phyloP scores from a whole-genome alignment of 92 coral and sea anemone species.

The Bergia puertoricense region DNA sequence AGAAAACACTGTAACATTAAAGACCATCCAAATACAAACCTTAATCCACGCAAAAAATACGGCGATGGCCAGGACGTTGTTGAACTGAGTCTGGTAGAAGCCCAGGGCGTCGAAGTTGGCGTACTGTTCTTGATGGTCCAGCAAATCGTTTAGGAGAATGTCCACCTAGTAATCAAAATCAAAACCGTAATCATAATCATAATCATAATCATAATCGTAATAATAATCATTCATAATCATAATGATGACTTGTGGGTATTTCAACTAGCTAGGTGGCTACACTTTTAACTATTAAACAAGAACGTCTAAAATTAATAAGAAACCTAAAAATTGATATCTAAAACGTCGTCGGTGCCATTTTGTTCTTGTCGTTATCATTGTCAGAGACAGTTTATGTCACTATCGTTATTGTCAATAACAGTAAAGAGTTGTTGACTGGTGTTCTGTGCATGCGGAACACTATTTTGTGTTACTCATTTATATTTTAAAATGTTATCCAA shows the following conservation, averaged over 20 bases:
- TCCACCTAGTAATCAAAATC: conserved; percentile 29
- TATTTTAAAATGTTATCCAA: too few species aligned
- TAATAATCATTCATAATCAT: too few species aligned
- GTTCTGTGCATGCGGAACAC: too few species aligned
- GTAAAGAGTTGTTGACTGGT: too few species aligned
- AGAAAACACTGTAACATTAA: neutral
- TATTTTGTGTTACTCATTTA: too few species aligned
- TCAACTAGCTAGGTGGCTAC: too few species aligned
- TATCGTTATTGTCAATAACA: neutral
- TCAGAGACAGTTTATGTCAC: neutral
- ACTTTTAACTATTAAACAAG: too few species aligned
- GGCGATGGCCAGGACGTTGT: conserved; percentile 96
- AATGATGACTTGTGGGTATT: too few species aligned
- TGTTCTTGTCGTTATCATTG: neutral
- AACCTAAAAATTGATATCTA: too few species aligned
- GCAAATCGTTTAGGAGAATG: conserved; percentile 67
- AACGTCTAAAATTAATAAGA: too few species aligned
- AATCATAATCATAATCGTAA: too few species aligned
- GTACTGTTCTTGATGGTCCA: conserved; percentile 76
- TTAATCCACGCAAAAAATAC: conserved; percentile 99
- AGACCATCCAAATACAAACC: conserved; percentile 53
- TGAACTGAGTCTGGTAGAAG: conserved; percentile 96
- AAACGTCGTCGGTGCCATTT: neutral
- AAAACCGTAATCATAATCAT: too few species aligned
- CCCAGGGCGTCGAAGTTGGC: conserved; percentile 98